phyloP scores from a whole-genome alignment of 92 coral and sea anemone genomes.

The Palythoa grandis region DNA sequence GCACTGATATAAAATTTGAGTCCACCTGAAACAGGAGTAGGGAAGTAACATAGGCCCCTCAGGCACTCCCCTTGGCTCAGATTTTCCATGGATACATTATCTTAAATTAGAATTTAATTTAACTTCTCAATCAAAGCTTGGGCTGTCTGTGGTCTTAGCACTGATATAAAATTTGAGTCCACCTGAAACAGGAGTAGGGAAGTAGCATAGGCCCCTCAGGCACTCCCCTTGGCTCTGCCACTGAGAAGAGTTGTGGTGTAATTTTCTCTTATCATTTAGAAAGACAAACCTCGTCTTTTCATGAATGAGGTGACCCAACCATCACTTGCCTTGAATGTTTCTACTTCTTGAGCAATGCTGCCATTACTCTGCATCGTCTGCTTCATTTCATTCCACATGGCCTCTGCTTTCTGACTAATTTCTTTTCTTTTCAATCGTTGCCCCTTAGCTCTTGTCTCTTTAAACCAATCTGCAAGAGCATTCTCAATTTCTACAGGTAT shows the following conservation, averaged over 20 bases:
- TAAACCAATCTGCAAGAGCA: conserved; percentile 21
- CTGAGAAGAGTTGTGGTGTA: not conserved
- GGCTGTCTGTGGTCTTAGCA: too few relatives aligned
- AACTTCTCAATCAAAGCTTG: too few relatives aligned
- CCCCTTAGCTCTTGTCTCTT: conserved; percentile 17
- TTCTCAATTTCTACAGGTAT: conserved; percentile 33
- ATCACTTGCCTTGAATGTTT: conserved; percentile 36
- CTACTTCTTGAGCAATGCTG: not conserved
- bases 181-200: too few relatives aligned
- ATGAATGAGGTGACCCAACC: conserved; percentile 49
- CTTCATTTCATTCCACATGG: conserved; percentile 27
- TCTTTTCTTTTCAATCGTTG: conserved; percentile 17
- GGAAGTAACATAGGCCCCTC: too few relatives aligned
- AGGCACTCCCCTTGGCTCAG: too few relatives aligned
- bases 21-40: too few relatives aligned
- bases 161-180: too few relatives aligned
- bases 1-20: too few relatives aligned
- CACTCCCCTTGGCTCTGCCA: too few relatives aligned
- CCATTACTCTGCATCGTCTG: not conserved
- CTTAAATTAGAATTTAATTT: too few relatives aligned
- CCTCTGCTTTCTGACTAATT: conserved; percentile 37
- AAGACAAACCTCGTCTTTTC: conserved; percentile 28
- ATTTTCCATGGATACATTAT: too few relatives aligned
- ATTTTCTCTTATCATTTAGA: not conserved
- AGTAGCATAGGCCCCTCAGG: too few relatives aligned